These are phyloP conservation scores for Acrossocheilus wenchowensis DNA, from an alignment of 2,797 vertebrate genomes.

Conservation along the genomic window DNA sequence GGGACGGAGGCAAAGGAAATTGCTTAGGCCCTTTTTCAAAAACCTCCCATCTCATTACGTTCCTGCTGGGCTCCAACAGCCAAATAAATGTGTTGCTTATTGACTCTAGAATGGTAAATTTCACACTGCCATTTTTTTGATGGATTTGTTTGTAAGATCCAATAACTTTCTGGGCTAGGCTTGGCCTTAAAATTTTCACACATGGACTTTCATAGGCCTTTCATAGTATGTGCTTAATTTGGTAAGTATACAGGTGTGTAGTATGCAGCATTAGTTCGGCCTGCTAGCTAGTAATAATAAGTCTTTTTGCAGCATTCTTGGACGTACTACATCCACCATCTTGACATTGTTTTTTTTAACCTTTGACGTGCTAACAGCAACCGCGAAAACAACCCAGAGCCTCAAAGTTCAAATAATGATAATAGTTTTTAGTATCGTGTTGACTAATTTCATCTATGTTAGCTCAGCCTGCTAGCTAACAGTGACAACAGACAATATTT, in stretches of 20 bases:
- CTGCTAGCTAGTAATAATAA: neutral
- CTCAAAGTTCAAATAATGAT: neutral
- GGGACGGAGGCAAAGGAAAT: slow-evolving; percentile 33
- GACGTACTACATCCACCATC: too few relatives aligned
- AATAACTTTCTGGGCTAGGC: neutral
- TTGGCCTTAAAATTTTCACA: neutral
- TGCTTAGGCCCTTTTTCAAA: slow-evolving; percentile 47
- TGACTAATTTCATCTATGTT: neutral
- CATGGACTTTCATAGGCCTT: neutral
- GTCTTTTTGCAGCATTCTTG: neutral
- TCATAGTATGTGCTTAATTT: neutral
- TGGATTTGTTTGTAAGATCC: slow-evolving; percentile 29
- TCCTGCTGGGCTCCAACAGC: slow-evolving; percentile 16
- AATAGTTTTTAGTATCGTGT: neutral
- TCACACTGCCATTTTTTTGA: slow-evolving; percentile 29
- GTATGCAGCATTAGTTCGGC: neutral
- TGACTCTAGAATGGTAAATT: slow-evolving; percentile 30
- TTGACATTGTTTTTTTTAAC: neutral
- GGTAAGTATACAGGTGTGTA: neutral
- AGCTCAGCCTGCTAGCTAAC: neutral
- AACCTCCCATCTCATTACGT: slow-evolving; percentile 52
- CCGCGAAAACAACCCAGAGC: neutral
- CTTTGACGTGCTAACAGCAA: neutral
- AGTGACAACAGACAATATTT: neutral
- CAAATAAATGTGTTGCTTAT: slow-evolving; percentile 40